Conservation (phyloP, 2,113 vertebrate species). For the Carettochelys insculpta region DNA sequence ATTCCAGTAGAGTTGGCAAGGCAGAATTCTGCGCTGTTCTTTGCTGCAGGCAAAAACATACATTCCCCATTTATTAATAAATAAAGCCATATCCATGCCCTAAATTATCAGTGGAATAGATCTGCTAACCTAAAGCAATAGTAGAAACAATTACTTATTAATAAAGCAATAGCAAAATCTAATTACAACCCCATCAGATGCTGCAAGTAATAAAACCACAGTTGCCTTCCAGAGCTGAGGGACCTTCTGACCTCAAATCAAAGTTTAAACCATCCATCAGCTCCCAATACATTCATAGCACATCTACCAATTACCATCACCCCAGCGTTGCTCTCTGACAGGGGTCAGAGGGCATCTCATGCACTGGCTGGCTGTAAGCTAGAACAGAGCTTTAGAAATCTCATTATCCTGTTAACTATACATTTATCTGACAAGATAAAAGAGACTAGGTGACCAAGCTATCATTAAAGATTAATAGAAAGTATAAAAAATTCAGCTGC, state of each 20-base stretch:
- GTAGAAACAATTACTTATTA: constrained; percentile 80
- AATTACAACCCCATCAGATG: constrained; percentile 80
- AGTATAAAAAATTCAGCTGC: constrained; percentile 84
- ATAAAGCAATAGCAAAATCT: constrained; percentile 83
- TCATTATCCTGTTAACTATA: constrained; percentile 94
- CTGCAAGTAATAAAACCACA: constrained; percentile 76
- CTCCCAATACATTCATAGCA: constrained; percentile 70
- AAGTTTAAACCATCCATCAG: constrained; percentile 78
- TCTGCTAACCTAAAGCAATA: constrained; percentile 64
- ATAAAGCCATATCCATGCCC: constrained; percentile 68
- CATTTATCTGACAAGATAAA: constrained; percentile 96
- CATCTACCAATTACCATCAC: constrained; percentile 77
- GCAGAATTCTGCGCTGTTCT: neutral
- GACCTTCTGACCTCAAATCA: constrained; percentile 77
- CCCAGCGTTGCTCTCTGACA: constrained; percentile 59
- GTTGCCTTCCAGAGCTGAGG: constrained; percentile 72
- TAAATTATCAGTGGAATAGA: constrained; percentile 72
- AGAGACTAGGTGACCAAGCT: constrained; percentile 84
- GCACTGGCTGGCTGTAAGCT: constrained; percentile 76
- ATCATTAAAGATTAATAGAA: constrained; percentile 94
- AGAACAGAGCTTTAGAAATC: constrained; percentile 78
- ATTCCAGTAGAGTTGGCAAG: neutral
- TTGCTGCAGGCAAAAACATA: constrained; percentile 29
- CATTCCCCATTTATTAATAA: constrained; percentile 71
- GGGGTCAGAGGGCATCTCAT: constrained; percentile 68